phyloP scores from a whole-genome alignment of 2,113 vertebrate species.

The Engystomops pustulosus region DNA sequence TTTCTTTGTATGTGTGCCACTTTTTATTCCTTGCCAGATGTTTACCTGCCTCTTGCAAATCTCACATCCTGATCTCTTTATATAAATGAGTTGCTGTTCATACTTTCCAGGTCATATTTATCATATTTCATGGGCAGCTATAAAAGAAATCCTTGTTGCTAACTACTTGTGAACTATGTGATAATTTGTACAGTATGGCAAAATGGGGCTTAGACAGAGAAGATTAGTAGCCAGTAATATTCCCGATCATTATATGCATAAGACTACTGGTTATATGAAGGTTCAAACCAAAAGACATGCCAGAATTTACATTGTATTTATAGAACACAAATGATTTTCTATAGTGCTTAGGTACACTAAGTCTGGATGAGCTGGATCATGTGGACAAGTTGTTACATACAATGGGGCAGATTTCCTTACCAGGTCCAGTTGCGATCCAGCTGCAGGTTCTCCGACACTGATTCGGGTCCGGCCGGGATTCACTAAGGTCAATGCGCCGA shows the following conservation, averaged over 20 bases:
- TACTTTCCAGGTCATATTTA: slow-evolving; percentile 28
- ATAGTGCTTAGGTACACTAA: too few species aligned
- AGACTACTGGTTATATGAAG: not conserved
- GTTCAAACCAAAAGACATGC: not conserved
- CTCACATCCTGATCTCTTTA: slow-evolving; percentile 17
- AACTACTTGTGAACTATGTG: slow-evolving; percentile 3
- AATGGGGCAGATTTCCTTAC: too few species aligned
- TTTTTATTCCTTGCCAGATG: slow-evolving; percentile 21
- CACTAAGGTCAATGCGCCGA: too few species aligned
- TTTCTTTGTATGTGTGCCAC: slow-evolving; percentile 20
- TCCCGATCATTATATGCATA: not conserved
- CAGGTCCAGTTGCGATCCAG: too few species aligned
- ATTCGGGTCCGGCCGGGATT: too few species aligned
- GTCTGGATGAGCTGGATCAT: too few species aligned
- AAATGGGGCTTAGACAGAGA: not conserved
- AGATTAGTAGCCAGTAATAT: not conserved
- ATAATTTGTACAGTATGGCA: not conserved
- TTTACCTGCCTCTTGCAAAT: slow-evolving; percentile 20
- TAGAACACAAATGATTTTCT: not conserved
- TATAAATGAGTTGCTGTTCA: slow-evolving; percentile 18
- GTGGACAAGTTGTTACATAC: too few species aligned
- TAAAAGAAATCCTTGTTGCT: slow-evolving; percentile 20
- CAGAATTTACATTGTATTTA: not conserved
- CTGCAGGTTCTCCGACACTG: too few species aligned
- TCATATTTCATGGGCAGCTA: slow-evolving; percentile 22